A percentile compares a stretch with the other conserved stretches of the same genome.
These are phyloP conservation scores for Xestobium rufovillosum DNA, from an alignment of 2,888 invertebrate genomes.

Conservation along the genomic window DNA sequence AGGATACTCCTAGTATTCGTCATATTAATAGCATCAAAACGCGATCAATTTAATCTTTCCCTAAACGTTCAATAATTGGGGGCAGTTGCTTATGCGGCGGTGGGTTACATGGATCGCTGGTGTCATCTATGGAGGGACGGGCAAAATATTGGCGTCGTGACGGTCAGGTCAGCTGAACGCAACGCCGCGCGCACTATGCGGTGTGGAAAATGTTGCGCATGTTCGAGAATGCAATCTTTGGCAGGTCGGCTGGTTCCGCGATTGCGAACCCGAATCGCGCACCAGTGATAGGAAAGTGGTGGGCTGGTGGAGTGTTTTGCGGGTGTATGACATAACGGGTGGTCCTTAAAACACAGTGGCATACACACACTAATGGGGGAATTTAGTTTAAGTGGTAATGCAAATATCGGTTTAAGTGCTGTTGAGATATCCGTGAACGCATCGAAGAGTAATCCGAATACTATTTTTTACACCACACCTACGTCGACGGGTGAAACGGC, in stretches of 20 bases:
- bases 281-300: slow-evolving; percentile 39
- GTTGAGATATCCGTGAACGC: slow-evolving; percentile 40
- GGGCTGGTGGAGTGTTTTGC: slow-evolving; percentile 38
- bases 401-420: slow-evolving; percentile 43
- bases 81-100: no score
- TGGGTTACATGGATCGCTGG: no score
- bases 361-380: slow-evolving; percentile 44
- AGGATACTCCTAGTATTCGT: no score
- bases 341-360: slow-evolving; percentile 25
- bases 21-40: no score
- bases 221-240: slow-evolving; percentile 26
- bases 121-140: no score
- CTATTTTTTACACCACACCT: slow-evolving; percentile 41
- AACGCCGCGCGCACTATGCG: no score
- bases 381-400: slow-evolving; percentile 43
- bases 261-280: slow-evolving; percentile 30
- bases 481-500: slow-evolving; percentile 26
- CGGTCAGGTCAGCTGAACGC: no score
- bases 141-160: no score
- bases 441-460: slow-evolving; percentile 34
- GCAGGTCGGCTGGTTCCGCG: slow-evolving; percentile 21
- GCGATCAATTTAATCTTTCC: no score
- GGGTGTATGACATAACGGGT: slow-evolving; percentile 27
- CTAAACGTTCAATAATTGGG: no score
- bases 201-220: no score